Evolutionary conservation across 2,888 invertebrate genomes (phyloP), one percentile per base, ranked within the genome.

Genomic region (Drosophila tripunctata): DNA sequence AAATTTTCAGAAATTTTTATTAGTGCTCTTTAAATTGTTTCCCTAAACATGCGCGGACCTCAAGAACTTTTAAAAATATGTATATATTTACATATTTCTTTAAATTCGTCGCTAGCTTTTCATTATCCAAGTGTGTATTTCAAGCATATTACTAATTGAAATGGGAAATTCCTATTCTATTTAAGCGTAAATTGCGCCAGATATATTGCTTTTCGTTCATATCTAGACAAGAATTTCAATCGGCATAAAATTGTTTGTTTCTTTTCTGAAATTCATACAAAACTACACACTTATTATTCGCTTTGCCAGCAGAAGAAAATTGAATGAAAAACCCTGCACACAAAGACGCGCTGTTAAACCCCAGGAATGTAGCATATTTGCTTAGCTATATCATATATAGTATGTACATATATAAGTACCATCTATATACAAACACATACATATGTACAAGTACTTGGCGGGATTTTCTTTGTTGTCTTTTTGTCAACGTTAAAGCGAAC

Each of bases 361-460:
- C 52, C 60, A 83, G 83, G 88, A 86, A 88, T 83, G 65, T 83
- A 68, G 88, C 88, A 88, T 77, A 88, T 83, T 83, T 75, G 80
- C 75, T 48, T 61, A 54, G 61, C 62, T 67, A 67, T 55, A 66
- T 58, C 58, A 58, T 48, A n/a, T n/a, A n/a, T n/a, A n/a, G n/a
- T n/a, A n/a, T n/a, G n/a, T n/a, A n/a, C n/a, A n/a, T n/a, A n/a
- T n/a, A 54, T 38, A 67, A 14, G 36, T 52, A 45, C 48, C 31
- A 33, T 48, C 30, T 35, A 12, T 22, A 61, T 12, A 48, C 27
- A 36, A 38, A 35, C 22, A 27, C 7, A 36, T 31, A 10, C 21
- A 24, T 45, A 38, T 38, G 30, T 60, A 12, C 36, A 36, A 15
- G 27, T 27, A 47, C n/a, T n/a, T 65, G 58, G 8, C 19, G 31